Base-by-base conservation (phyloP, 1,140 invertebrate species). In the Diorhabda sublineata region DNA sequence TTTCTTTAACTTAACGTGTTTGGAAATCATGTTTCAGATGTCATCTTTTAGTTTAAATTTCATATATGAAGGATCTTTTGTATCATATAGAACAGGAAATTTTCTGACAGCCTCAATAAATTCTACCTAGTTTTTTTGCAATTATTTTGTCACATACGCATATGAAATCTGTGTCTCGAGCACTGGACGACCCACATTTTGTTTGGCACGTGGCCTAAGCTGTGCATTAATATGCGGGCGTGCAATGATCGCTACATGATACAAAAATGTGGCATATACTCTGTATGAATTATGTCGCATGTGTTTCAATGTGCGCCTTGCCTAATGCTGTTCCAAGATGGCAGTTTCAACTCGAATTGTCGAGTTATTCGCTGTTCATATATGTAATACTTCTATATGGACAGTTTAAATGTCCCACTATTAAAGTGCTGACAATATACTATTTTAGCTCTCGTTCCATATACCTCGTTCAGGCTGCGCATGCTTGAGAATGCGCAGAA, bases 11-110 rank as follows among this genome's bases (percentile, higher is more conserved):
- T 63, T 47, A 2, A 58, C 26, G 44, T 69, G 61, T 43, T 65
- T 72, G 26, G 57, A 61, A 11, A 70, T 62, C 42, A 57, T 58
- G 6, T 61, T 57, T 68, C 68, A 72, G 8, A 45, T 67, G 66
- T 70, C 59, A 61, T 26, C 47, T 66, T 69, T 70, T n/a, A 72
- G 26, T 64, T 72, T 72, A 5, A 58, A 43, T 58, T 61, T 69
- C 67, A 69, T 72, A 64, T 72, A 69, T 44, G 60, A 9, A 4
- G 44, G 8, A 69, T 69, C 52, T 58, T 45, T 69, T 42, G 70
- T 66, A 64, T 66, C 70, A 57, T 69, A 72, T 42, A 69, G 61
- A 43, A 69, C 42, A 63, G 44, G 44, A 63, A 45, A 3, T 47
- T 8, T 43, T 47, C 52, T 68, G 45, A 52, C 45, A 52, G 45